phyloP scores from a whole-genome alignment of 2,888 invertebrate species.

The Sericinus montela region DNA sequence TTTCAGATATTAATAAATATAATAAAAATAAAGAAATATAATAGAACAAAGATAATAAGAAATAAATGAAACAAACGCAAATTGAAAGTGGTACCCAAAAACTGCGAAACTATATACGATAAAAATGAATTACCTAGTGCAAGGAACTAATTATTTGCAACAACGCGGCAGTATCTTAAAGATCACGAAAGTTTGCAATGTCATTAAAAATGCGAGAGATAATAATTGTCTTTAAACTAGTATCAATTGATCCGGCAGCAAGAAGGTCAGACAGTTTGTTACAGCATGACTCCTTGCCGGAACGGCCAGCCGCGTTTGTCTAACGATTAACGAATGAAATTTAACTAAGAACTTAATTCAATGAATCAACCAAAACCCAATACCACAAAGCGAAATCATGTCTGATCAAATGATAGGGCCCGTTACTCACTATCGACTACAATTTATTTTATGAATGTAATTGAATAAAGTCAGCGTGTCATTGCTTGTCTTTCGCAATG shows the following conservation, averaged over 20 bases:
- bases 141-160: not conserved
- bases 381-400: conserved; percentile 16
- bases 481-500: too few relatives aligned
- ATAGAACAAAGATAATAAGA: too few relatives aligned
- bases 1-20: too few relatives aligned
- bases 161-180: not conserved
- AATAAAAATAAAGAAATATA: too few relatives aligned
- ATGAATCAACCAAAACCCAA: conserved; percentile 21
- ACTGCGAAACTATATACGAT: too few relatives aligned
- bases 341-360: conserved; percentile 7
- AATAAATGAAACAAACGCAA: too few relatives aligned
- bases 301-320: conserved; percentile 9
- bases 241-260: conserved; percentile 24
- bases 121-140: too few relatives aligned
- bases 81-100: too few relatives aligned
- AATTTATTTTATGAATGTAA: too few relatives aligned
- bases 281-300: conserved; percentile 17
- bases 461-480: too few relatives aligned
- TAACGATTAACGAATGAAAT: conserved; percentile 6
- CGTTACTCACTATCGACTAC: too few relatives aligned
- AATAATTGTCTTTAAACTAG: conserved; percentile 11
- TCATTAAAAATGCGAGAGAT: conserved; percentile 8
- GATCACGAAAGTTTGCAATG: not conserved
- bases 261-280: conserved; percentile 28
- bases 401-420: not conserved